Base-by-base conservation (phyloP, 2,113 vertebrate species). In the Artemisiospiza belli region DNA sequence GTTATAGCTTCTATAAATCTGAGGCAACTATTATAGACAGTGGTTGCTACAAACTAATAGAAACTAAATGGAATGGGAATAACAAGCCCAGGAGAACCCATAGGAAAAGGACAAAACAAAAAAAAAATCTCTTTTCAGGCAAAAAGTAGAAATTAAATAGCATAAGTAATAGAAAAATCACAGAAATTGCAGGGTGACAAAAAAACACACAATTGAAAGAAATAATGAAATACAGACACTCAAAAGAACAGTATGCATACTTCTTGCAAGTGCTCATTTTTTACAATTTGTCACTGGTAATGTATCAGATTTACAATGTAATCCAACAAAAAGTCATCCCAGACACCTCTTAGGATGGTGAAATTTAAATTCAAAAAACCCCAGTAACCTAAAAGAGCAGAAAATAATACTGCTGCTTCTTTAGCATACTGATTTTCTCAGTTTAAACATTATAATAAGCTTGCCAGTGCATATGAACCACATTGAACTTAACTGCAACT, bases 1-100 rank as follows among this genome's bases (percentile, higher is more conserved):
- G 74, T 89, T 87, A 95, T 91, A 83, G 87, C 57, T 91, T 95
- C 70, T 70, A 89, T 93, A 95, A 86, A 96, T 62, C 51, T 59
- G 82, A 95, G 57, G 76, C 63, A 4, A 8, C 74, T 72, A 17
- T 83, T 89, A 73, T 21, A 89, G 69, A 74, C 44, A 78, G 67
- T 54, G 61, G 52, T 91, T 95, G 54, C 70, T 86, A 72, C 81
- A 96, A 95, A 87, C 52, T 83, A 79, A 85, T 72, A 90, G 57
- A 69, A 92, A 89, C 84, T 72, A 84, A 89, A 90, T 75, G 35
- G 37, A 88, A 63, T 27, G 23, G 20, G 23, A 94, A 70, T 11
- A 83, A 79, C 15, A 75, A 78, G 16, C 64, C 28, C 55, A 66
- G 23, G 21, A 92, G 8, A 92, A 69, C 12, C 25, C n/a, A 30